phyloP scores from a whole-genome alignment of 2,113 vertebrate species.

The Pionites leucogaster region DNA sequence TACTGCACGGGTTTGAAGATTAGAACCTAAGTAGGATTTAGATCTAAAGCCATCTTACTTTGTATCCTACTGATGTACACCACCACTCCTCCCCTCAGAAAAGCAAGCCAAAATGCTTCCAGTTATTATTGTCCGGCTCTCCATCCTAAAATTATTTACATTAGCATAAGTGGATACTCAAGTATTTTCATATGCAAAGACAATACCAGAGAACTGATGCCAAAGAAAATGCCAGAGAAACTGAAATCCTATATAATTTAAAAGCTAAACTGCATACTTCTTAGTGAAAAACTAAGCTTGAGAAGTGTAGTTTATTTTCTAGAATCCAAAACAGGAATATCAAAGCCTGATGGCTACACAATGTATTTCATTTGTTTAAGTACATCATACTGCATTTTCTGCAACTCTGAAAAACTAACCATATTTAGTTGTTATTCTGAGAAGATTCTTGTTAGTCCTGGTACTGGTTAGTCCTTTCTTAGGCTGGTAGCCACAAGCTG shows the following conservation, averaged over 20 bases:
- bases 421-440: not conserved
- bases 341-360: not conserved
- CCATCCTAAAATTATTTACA: not conserved
- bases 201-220: not conserved
- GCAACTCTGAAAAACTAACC: not conserved
- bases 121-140: not conserved
- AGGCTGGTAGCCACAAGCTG: not conserved
- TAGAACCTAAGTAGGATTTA: not conserved
- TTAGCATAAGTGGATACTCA: not conserved
- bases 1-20: not conserved
- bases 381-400: not conserved
- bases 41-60: not conserved
- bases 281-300: not conserved
- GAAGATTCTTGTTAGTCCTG: not conserved
- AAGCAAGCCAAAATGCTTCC: not conserved
- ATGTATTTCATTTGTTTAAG: not conserved
- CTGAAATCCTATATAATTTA: not conserved
- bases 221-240: not conserved
- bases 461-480: not conserved
- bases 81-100: not conserved
- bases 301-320: not conserved
- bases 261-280: not conserved
- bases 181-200: not conserved
- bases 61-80: rapidly evolving
- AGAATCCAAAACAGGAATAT: not conserved